Conservation (phyloP, 2,113 vertebrate species). For the Pollachius pollachius region DNA sequence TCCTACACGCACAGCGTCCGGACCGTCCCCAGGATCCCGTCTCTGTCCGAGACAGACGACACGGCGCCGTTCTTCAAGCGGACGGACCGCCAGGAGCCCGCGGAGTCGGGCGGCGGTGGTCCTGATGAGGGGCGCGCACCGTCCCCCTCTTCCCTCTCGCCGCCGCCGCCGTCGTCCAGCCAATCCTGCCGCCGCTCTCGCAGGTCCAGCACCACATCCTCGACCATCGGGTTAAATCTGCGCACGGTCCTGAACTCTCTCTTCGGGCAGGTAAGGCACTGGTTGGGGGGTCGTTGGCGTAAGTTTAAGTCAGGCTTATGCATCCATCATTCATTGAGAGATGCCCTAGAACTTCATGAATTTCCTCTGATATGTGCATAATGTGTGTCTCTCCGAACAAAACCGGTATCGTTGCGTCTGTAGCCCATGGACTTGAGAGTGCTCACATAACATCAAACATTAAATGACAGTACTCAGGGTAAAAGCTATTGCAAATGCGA, state of each 20-base stretch:
- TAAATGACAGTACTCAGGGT: no score
- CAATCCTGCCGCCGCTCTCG: constrained; percentile 74
- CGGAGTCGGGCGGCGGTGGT: constrained; percentile 35
- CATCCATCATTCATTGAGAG: no score
- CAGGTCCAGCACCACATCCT: constrained; percentile 73
- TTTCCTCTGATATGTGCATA: neutral
- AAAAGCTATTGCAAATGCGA: no score
- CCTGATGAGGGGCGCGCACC: constrained; percentile 47
- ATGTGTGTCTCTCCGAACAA: no score
- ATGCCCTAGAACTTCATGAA: neutral
- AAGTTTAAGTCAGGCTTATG: no score
- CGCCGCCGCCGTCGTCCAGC: constrained; percentile 71
- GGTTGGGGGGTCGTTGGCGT: neutral
- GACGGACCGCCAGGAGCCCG: constrained; percentile 35
- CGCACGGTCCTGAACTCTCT: constrained; percentile 89
- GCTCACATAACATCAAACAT: no score
- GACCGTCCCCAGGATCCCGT: constrained; percentile 59
- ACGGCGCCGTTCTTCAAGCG: constrained; percentile 61
- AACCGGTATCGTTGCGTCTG: no score
- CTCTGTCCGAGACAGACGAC: constrained; percentile 68
- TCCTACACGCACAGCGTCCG: constrained; percentile 49
- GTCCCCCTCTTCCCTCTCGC: constrained; percentile 67
- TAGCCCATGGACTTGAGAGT: no score
- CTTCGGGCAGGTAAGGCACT: constrained; percentile 90
- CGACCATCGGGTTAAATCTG: constrained; percentile 79